Percentiles rank a stretch among this genome's conserved stretches.
These are phyloP conservation scores for Anabacerthia variegaticeps DNA, from an alignment of 2,797 vertebrate genomes.

Conservation along the genomic window DNA sequence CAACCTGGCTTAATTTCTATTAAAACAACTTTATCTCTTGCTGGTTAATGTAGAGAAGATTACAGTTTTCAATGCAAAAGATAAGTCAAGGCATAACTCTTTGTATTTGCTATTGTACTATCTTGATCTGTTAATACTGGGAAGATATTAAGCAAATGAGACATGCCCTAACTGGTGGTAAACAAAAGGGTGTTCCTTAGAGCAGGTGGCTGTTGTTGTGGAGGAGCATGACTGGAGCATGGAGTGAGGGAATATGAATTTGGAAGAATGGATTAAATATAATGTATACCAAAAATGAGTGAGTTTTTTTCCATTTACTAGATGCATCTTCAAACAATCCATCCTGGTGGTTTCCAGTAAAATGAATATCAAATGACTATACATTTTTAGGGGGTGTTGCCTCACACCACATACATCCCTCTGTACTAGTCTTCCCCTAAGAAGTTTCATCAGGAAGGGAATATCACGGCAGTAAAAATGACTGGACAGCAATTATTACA, in stretches of 20 bases:
- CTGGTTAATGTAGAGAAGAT: background rate
- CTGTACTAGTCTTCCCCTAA: background rate
- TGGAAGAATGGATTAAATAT: background rate
- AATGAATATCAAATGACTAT: background rate
- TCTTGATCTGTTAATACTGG: background rate
- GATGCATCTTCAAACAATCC: background rate
- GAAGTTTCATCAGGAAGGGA: background rate
- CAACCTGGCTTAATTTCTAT: background rate
- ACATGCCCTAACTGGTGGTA: background rate
- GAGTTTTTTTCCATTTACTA: background rate
- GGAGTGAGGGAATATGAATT: background rate
- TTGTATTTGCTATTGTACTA: background rate
- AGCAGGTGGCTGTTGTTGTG: background rate
- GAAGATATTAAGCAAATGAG: background rate
- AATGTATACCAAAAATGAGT: background rate
- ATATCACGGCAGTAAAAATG: background rate
- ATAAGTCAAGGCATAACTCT: background rate
- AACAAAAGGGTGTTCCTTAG: background rate
- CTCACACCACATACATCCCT: background rate
- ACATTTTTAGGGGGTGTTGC: background rate
- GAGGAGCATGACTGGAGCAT: background rate
- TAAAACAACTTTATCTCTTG: background rate
- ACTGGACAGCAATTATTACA: background rate
- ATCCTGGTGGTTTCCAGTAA: background rate
- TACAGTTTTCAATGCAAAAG: background rate